Conservation (phyloP, 2,888 invertebrate species). For the Pterostichus madidus region DNA sequence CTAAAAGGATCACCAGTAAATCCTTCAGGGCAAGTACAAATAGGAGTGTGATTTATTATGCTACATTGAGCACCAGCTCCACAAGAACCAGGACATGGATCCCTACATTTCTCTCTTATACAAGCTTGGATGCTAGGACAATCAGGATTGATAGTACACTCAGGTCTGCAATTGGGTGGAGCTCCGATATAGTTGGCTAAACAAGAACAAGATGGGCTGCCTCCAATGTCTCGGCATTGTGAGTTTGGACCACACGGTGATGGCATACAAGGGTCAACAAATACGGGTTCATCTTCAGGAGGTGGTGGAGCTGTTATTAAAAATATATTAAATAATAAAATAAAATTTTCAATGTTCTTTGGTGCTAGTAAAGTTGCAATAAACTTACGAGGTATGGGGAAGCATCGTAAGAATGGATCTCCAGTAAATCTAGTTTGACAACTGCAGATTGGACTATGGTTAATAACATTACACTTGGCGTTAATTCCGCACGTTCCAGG, state of each 20-base stretch:
- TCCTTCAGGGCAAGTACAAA: constrained; percentile 78
- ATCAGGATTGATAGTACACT: constrained; percentile 80
- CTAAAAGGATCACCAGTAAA: constrained; percentile 78
- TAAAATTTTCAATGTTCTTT: constrained; percentile 78
- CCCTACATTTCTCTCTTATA: constrained; percentile 79
- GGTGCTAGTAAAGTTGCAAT: constrained; percentile 72
- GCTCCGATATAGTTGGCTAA: constrained; percentile 79
- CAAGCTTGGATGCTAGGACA: constrained; percentile 80
- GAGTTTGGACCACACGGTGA: constrained; percentile 87
- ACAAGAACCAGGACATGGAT: constrained; percentile 82
- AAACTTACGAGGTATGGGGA: constrained; percentile 74
- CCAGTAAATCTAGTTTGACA: constrained; percentile 84
- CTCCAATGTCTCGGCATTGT: constrained; percentile 77
- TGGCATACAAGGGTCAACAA: constrained; percentile 85
- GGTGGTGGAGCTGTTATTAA: constrained; percentile 71
- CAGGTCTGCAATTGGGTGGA: constrained; percentile 82
- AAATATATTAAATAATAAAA: constrained; percentile 35
- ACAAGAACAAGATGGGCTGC: constrained; percentile 79
- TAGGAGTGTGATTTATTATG: constrained; percentile 75
- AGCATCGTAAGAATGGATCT: constrained; percentile 82
- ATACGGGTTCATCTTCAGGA: constrained; percentile 74
- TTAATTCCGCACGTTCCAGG: constrained; percentile 78
- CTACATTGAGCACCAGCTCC: constrained; percentile 84
- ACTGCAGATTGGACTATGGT: constrained; percentile 81
- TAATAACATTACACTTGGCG: constrained; percentile 79